A percentile compares a stretch with the other conserved stretches of the same genome.
Conservation (phyloP, 2,797 vertebrate genomes). For the Rhabdophis nuchalis region DNA sequence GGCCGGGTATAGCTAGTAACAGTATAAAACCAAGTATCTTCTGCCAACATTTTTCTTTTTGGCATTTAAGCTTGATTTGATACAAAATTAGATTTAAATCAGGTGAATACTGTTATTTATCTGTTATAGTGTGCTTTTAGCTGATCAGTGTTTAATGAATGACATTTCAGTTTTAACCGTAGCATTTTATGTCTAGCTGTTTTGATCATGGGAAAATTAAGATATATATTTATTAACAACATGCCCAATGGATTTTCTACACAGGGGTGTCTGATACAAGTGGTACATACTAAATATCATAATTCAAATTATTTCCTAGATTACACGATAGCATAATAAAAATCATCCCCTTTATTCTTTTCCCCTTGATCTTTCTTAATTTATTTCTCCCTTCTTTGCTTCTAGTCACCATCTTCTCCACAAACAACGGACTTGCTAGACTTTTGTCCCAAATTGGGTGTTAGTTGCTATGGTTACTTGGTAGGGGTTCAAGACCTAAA, state of each 20-base stretch:
- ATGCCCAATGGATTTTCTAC: not conserved
- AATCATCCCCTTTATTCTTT: not conserved
- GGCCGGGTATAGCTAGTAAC: no score
- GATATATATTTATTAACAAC: not conserved
- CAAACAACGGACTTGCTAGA: constrained; percentile 1
- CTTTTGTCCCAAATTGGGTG: not conserved
- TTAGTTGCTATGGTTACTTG: not conserved
- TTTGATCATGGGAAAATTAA: not conserved
- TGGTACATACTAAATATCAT: not conserved
- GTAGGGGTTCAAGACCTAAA: not conserved
- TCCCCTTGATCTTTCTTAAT: not conserved
- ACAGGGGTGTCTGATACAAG: not conserved
- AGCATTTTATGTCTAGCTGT: not conserved
- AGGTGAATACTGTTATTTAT: not conserved
- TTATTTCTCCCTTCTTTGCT: not conserved
- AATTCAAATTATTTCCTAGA: not conserved
- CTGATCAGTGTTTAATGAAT: not conserved
- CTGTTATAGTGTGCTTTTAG: not conserved
- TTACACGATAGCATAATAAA: not conserved
- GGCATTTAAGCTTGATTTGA: not conserved
- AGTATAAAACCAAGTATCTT: not conserved
- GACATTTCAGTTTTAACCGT: not conserved
- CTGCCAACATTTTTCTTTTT: not conserved
- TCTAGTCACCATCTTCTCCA: not conserved
- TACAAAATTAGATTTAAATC: not conserved